These are phyloP conservation scores for Halcyon chelicuti DNA, from an alignment of 2,797 vertebrate genomes.

Conservation along the genomic window DNA sequence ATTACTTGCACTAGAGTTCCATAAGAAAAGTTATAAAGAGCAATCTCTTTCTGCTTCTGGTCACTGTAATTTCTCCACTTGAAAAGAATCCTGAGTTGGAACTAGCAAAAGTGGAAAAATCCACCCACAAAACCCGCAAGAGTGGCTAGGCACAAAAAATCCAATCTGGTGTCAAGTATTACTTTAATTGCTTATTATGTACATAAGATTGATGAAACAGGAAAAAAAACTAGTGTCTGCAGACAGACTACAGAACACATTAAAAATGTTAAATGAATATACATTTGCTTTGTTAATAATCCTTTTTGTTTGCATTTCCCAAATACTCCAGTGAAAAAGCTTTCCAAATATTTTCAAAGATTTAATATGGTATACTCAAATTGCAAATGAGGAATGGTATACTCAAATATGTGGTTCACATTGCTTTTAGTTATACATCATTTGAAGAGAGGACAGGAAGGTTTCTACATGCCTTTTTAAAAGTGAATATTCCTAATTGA, in stretches of 20 bases:
- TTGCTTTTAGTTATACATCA: background rate
- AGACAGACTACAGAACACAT: background rate
- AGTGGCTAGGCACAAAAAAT: background rate
- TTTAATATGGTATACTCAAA: background rate
- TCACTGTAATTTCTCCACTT: background rate
- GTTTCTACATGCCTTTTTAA: background rate
- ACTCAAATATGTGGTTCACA: background rate
- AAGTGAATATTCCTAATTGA: background rate
- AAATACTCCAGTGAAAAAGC: background rate
- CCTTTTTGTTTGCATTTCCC: background rate
- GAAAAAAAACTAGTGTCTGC: background rate
- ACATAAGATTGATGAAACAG: background rate
- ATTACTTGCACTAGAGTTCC: background rate
- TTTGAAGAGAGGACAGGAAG: background rate
- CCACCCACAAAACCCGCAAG: background rate
- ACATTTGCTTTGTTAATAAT: background rate
- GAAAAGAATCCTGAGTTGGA: background rate
- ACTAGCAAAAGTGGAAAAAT: background rate
- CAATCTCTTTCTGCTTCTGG: background rate
- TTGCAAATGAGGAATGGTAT: background rate
- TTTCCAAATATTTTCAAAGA: background rate
- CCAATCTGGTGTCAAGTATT: background rate
- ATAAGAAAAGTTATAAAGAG: background rate
- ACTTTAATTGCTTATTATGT: background rate
- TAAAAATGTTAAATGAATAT: background rate